A percentile compares a stretch with the other conserved stretches of the same genome.
Evolutionary conservation across 2,113 vertebrate genomes (phyloP).

Genomic region (Brachyhypopomus occidentalis): DNA sequence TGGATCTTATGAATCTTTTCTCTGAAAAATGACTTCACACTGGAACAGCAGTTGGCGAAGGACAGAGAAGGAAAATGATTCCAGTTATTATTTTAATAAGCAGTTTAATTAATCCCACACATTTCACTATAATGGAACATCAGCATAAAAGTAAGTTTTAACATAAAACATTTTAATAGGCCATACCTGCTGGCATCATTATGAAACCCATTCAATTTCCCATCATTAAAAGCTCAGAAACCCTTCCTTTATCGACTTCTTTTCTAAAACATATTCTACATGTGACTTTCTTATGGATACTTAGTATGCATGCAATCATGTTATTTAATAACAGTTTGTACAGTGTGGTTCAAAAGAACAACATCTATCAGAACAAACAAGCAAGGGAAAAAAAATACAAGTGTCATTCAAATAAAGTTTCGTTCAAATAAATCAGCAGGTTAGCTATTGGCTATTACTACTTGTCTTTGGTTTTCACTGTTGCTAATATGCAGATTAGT

Average conservation of each 20-base stretch:
- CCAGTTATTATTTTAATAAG: background rate
- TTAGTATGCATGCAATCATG: slow-evolving; percentile 3
- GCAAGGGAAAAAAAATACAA: background rate
- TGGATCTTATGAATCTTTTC: background rate
- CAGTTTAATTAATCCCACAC: background rate
- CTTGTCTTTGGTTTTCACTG: background rate
- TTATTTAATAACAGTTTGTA: slow-evolving; percentile 36
- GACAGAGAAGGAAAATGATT: background rate
- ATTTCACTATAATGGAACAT: background rate
- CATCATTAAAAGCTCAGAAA: background rate
- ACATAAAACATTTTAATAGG: slow-evolving; percentile 37
- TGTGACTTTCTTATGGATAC: background rate
- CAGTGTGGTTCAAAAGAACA: background rate
- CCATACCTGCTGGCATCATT: background rate
- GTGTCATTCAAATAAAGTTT: background rate
- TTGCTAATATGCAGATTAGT: background rate
- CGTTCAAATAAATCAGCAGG: background rate
- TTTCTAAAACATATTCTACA: slow-evolving; percentile 4
- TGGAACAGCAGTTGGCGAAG: too few relatives aligned
- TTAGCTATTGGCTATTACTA: background rate
- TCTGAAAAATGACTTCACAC: background rate
- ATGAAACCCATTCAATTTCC: background rate
- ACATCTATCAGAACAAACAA: background rate
- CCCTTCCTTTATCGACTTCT: background rate
- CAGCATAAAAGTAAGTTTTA: slow-evolving; percentile 36